Percentiles rank a stretch among this genome's conserved stretches.
Conservation (phyloP, 1,140 invertebrate genomes). For the Atopsyche davidsoni region DNA sequence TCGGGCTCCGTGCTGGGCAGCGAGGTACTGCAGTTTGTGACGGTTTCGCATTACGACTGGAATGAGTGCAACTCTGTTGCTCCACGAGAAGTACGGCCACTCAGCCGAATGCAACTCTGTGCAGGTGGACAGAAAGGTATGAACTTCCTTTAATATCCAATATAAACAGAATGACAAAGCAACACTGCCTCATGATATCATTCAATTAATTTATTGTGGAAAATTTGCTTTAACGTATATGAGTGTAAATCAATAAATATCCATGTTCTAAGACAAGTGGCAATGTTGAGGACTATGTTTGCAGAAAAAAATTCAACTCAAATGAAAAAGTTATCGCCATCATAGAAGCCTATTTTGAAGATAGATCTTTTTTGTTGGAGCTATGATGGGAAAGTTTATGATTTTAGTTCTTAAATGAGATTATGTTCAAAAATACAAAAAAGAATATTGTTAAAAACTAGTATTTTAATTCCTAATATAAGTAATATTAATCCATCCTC, state of each 20-base stretch:
- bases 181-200: no score
- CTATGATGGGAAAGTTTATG: no score
- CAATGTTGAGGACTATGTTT: not conserved
- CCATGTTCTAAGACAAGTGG: not conserved
- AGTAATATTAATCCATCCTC: no score
- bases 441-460: no score
- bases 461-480: no score
- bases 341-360: no score
- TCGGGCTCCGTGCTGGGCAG: not conserved
- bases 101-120: slow-evolving; percentile 22
- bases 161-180: no score
- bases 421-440: no score
- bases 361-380: no score
- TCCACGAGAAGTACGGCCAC: slow-evolving; percentile 15
- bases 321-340: no score
- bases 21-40: slow-evolving; percentile 15
- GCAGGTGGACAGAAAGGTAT: slow-evolving; percentile 21
- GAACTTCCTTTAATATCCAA: not conserved
- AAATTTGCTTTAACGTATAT: not conserved
- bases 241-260: not conserved
- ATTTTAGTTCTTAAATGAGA: no score
- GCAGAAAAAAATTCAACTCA: not conserved
- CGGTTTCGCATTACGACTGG: slow-evolving; percentile 26
- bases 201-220: not conserved
- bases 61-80: slow-evolving; percentile 20